Percentiles rank a stretch among this genome's conserved stretches.
Evolutionary conservation across 2,113 vertebrate genomes (phyloP).

Genomic region (Anarhynchus alexandrinus): DNA sequence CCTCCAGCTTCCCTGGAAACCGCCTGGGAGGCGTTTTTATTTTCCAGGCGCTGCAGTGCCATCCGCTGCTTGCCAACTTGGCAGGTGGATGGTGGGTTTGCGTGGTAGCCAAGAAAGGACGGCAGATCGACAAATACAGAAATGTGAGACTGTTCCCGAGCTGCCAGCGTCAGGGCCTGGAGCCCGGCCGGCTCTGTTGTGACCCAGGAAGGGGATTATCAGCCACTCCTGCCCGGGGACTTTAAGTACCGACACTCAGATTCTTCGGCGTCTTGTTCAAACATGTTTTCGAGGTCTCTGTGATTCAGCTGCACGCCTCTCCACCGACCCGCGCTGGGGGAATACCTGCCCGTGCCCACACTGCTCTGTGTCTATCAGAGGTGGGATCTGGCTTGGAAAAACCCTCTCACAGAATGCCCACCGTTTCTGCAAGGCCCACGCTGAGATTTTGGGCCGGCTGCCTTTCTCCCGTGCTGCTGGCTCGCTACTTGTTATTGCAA

Average conservation of each 20-base stretch:
- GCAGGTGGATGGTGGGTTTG: not conserved
- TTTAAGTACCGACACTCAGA: not conserved
- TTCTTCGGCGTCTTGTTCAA: not conserved
- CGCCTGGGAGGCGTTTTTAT: not conserved
- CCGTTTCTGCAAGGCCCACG: not conserved
- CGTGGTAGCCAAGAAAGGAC: not conserved
- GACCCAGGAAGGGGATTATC: not conserved
- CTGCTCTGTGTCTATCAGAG: not conserved
- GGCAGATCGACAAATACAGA: not conserved
- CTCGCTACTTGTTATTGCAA: not conserved
- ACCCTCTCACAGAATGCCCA: not conserved
- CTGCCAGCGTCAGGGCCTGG: not conserved
- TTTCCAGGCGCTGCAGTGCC: not conserved
- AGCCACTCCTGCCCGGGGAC: not conserved
- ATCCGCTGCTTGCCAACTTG: not conserved
- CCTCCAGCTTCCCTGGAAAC: conserved; percentile 18
- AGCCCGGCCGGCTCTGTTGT: not conserved
- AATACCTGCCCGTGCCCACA: not conserved
- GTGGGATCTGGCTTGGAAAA: conserved; percentile 7
- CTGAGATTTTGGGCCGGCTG: conserved; percentile 1
- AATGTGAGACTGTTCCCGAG: not conserved
- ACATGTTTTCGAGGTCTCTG: not conserved
- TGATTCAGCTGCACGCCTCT: not conserved
- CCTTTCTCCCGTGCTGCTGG: not conserved
- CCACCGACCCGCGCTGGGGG: not conserved